These are phyloP conservation scores for Formicarius rufipectus DNA, from an alignment of 2,113 vertebrate genomes.

Conservation along the genomic window DNA sequence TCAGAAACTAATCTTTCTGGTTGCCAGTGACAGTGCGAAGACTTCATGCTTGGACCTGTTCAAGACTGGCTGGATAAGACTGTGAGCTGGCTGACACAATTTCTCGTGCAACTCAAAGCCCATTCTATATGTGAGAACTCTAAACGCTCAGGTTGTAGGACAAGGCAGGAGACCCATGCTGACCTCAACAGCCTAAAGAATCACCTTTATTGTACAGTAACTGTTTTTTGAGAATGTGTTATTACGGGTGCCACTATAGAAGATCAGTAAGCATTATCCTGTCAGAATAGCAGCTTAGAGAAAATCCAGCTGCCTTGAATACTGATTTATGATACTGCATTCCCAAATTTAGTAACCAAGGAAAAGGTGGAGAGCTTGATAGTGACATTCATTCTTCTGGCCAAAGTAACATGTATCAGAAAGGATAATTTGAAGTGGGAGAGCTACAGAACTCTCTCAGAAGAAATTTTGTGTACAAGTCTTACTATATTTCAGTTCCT, in stretches of 20 bases:
- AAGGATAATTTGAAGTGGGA: background rate
- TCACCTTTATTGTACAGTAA: constrained; percentile 30
- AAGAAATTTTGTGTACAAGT: too few species aligned
- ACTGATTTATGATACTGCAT: constrained; percentile 5
- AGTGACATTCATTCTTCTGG: background rate
- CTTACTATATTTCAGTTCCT: too few species aligned
- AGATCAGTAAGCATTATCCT: constrained; percentile 60
- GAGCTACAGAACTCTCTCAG: background rate
- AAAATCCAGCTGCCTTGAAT: constrained; percentile 51
- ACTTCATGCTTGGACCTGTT: background rate
- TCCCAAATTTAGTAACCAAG: constrained; percentile 28
- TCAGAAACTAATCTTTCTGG: background rate
- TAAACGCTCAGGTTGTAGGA: background rate
- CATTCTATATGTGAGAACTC: background rate
- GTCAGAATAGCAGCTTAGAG: constrained; percentile 47
- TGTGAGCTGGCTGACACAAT: background rate
- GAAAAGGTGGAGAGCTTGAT: background rate
- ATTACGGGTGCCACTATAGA: background rate
- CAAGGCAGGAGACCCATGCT: constrained; percentile 17
- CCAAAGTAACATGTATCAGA: background rate
- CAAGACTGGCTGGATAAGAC: background rate
- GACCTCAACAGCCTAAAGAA: constrained; percentile 32
- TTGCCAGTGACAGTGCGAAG: background rate
- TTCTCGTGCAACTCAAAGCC: background rate
- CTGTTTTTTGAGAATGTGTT: constrained; percentile 30